These are phyloP conservation scores for Conomelus anceps DNA, from an alignment of 2,888 invertebrate species.

Conservation along the genomic window DNA sequence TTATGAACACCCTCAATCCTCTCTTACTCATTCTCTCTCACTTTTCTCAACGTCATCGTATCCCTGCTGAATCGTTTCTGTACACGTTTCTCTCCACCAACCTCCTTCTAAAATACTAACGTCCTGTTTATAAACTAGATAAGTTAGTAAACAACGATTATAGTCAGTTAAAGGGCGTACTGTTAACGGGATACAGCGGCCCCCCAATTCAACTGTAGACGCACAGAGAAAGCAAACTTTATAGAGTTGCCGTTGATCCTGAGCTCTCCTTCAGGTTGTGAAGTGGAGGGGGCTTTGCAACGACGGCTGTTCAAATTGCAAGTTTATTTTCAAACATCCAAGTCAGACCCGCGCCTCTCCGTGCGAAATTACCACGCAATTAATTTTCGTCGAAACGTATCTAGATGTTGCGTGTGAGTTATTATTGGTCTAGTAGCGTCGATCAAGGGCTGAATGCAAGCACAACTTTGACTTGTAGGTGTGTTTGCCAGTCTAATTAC, in stretches of 20 bases:
- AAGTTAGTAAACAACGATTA: not conserved
- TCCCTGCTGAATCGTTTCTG: not conserved
- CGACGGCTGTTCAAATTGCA: not conserved
- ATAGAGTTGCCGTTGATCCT: not conserved
- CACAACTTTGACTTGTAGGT: not conserved
- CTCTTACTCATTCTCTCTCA: too few species aligned
- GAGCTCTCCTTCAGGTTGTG: not conserved
- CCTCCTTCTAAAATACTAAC: not conserved
- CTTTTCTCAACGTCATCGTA: not conserved
- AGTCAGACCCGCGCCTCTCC: not conserved
- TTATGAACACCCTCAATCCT: too few species aligned
- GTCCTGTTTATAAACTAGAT: not conserved
- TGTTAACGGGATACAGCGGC: not conserved
- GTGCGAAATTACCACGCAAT: not conserved
- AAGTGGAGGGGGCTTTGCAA: not conserved
- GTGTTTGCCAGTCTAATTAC: not conserved
- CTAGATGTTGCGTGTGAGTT: not conserved
- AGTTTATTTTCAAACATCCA: not conserved
- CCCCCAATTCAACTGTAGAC: not conserved
- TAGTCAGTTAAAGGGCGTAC: not conserved
- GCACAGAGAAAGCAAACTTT: not conserved
- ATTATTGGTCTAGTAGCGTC: not conserved
- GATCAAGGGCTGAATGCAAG: not conserved
- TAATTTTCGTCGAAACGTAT: not conserved
- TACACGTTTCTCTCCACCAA: not conserved